Evolutionary conservation across 2,797 vertebrate species (phyloP).

Genomic region (Botia almorhae): DNA sequence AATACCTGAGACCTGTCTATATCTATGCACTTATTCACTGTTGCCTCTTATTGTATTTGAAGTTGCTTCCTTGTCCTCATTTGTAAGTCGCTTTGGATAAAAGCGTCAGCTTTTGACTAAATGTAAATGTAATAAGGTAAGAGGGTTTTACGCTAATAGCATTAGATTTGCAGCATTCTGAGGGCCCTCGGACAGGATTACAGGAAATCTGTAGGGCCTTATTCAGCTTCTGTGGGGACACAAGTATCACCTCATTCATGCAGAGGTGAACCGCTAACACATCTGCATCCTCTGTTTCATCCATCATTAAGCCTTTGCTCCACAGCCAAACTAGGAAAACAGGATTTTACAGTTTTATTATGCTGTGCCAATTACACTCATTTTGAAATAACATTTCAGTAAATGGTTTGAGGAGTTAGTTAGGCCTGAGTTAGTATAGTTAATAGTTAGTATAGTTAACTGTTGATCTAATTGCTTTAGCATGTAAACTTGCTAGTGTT

Average conservation of each 20-base stretch:
- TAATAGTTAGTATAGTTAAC: background rate
- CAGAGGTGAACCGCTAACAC: constrained; percentile 3
- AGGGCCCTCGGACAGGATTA: constrained; percentile 42
- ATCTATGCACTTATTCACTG: no score
- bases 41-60: no score
- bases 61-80: no score
- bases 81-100: no score
- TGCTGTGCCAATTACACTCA: background rate
- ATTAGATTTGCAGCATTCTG: constrained; percentile 41
- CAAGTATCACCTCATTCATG: constrained; percentile 28
- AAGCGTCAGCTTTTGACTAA: constrained; percentile 45
- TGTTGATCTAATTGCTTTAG: background rate
- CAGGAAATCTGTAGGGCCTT: constrained; percentile 31
- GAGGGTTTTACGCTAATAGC: constrained; percentile 51
- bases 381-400: background rate
- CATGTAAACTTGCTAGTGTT: background rate
- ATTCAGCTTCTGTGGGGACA: constrained; percentile 47
- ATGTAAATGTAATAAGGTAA: constrained; percentile 36
- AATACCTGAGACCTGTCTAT: no score
- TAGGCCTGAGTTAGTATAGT: background rate
- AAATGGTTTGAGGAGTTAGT: no score
- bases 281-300: background rate
- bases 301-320: background rate
- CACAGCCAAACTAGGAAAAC: no score
- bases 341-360: no score